A percentile compares a stretch with the other conserved stretches of the same genome.
These are phyloP conservation scores for Cydia pomonella DNA, from an alignment of 1,140 invertebrate species.

Conservation along the genomic window DNA sequence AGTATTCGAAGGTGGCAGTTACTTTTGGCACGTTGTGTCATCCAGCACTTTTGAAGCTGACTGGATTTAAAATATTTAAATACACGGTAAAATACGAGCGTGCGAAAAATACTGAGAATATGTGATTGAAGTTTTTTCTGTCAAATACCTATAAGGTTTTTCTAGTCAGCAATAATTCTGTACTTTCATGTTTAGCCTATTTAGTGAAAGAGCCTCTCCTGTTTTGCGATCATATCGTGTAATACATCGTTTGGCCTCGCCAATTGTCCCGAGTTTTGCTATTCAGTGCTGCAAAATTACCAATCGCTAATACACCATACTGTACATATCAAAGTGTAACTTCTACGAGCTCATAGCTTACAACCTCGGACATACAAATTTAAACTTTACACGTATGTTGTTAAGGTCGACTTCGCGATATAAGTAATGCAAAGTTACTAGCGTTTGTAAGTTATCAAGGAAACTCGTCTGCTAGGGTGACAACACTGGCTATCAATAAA, in stretches of 20 bases:
- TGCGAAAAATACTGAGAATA: too few species aligned
- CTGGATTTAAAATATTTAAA: too few species aligned
- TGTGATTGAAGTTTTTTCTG: too few species aligned
- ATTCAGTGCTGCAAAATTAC: not conserved
- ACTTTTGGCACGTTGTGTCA: too few species aligned
- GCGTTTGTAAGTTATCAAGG: not conserved
- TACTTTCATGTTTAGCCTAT: not conserved
- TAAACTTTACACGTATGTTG: not conserved
- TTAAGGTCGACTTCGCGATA: not conserved
- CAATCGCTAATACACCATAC: not conserved
- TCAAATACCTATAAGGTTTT: too few species aligned
- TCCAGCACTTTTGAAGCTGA: too few species aligned
- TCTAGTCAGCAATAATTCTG: too few species aligned
- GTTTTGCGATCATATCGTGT: not conserved
- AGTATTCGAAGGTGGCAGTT: too few species aligned
- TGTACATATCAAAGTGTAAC: not conserved
- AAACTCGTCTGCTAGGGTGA: constrained; percentile 15
- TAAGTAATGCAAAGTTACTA: not conserved
- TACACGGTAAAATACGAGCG: too few species aligned
- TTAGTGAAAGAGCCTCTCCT: not conserved
- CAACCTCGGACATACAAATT: not conserved
- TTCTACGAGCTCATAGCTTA: not conserved
- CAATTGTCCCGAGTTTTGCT: not conserved
- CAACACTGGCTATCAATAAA: constrained; percentile 30
- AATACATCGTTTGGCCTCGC: too few species aligned